phyloP scores from a whole-genome alignment of 2,797 vertebrate species.

The Thripadectes ignobilis region DNA sequence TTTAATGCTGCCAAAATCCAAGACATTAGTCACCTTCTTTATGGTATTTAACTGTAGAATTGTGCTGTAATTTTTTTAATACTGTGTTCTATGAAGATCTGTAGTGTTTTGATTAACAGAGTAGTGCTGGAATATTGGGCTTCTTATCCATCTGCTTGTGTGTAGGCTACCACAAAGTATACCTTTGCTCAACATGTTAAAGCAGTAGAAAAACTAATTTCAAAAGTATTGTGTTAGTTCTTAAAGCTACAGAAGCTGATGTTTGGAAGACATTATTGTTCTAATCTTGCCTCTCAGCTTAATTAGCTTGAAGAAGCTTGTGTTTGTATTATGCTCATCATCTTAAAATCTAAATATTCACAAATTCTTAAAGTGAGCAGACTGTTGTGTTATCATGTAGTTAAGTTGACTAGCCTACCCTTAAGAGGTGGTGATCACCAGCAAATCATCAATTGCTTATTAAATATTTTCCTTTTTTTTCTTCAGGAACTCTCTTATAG shows the following conservation, averaged over 20 bases:
- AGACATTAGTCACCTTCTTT: neutral
- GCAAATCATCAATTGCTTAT: neutral
- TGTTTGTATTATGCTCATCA: neutral
- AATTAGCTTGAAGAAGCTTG: neutral
- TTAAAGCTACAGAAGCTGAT: neutral
- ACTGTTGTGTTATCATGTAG: neutral
- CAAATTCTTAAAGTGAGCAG: neutral
- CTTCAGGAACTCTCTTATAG: neutral
- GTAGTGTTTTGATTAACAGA: neutral
- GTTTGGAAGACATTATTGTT: neutral
- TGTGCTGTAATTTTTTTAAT: neutral
- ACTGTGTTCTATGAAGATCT: neutral
- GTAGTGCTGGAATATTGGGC: neutral
- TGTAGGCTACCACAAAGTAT: neutral
- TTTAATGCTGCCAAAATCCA: neutral
- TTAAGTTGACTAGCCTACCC: neutral
- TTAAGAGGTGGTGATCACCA: neutral
- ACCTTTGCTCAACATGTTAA: neutral
- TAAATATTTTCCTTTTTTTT: slow-evolving; percentile 35
- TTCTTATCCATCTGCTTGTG: neutral
- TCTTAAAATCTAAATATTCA: neutral
- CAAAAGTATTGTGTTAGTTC: neutral
- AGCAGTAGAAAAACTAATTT: neutral
- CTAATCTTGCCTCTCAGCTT: neutral
- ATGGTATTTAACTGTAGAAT: neutral